Conservation (phyloP, 2,113 vertebrate genomes). For the Crotalus horridus region DNA sequence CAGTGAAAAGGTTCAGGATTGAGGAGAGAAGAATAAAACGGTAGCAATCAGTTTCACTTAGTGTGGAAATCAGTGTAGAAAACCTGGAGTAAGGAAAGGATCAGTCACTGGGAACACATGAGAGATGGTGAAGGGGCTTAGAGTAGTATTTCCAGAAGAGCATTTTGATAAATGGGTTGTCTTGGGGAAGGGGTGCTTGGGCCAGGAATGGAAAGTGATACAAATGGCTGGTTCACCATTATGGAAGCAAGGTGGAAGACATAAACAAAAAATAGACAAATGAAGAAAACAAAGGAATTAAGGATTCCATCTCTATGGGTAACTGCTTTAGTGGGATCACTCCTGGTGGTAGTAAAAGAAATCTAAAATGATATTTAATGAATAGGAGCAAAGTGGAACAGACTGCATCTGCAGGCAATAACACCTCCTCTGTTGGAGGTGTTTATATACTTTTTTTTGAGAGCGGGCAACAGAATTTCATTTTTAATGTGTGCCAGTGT, state of each 20-base stretch:
- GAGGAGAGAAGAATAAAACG: not conserved
- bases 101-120: not conserved
- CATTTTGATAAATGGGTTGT: not conserved
- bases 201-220: slow-evolving; percentile 20
- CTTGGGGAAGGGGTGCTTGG: not conserved
- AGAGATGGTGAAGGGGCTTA: not conserved
- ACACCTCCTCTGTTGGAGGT: not conserved
- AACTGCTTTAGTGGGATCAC: not conserved
- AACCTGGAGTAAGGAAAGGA: not conserved
- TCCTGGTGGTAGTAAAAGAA: not conserved
- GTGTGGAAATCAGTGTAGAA: not conserved
- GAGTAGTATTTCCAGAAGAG: not conserved
- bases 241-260: slow-evolving; percentile 28
- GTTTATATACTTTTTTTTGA: not conserved
- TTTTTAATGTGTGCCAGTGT: not conserved
- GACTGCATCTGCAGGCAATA: not conserved
- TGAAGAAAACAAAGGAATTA: not conserved
- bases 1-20: not conserved
- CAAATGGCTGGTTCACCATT: not conserved
- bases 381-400: not conserved
- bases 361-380: not conserved
- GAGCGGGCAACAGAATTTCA: not conserved
- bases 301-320: not conserved
- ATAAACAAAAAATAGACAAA: not conserved
- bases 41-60: not conserved